A percentile compares a stretch with the other conserved stretches of the same genome.
These are phyloP conservation scores for Ephydatia muelleri DNA, from an alignment of 37 sponge, comb jelly and placozoan species.

Conservation along the genomic window DNA sequence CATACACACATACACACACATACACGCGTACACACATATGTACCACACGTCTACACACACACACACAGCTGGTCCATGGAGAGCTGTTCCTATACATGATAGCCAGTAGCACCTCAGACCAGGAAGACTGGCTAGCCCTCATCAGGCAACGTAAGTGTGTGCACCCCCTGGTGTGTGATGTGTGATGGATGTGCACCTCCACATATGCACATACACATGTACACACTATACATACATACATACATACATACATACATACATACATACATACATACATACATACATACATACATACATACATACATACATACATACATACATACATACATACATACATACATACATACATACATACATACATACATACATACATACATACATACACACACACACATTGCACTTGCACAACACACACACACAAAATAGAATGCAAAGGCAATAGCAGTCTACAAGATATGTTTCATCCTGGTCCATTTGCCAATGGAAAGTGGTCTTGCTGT, in stretches of 20 bases:
- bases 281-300: constrained; percentile 21
- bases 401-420: not conserved
- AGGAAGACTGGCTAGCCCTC: constrained; percentile 68
- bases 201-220: not conserved
- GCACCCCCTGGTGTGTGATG: not conserved
- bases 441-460: constrained; percentile 33
- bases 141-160: constrained; percentile 61
- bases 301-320: not conserved
- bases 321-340: not conserved
- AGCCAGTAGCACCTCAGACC: constrained; percentile 46
- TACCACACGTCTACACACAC: not conserved
- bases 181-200: not conserved
- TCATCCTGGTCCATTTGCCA: constrained; percentile 74
- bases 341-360: not conserved
- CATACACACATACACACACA: not conserved
- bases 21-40: not conserved
- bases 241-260: not conserved
- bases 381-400: not conserved
- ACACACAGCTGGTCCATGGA: constrained; percentile 62
- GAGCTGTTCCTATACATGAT: constrained; percentile 83
- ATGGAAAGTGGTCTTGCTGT: constrained; percentile 83
- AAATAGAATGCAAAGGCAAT: constrained; percentile 59
- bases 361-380: not conserved
- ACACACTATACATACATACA: constrained; percentile 5
- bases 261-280: constrained; percentile 6